Base-by-base conservation (phyloP, 2,888 invertebrate genomes). In the Spisula subtruncata region DNA sequence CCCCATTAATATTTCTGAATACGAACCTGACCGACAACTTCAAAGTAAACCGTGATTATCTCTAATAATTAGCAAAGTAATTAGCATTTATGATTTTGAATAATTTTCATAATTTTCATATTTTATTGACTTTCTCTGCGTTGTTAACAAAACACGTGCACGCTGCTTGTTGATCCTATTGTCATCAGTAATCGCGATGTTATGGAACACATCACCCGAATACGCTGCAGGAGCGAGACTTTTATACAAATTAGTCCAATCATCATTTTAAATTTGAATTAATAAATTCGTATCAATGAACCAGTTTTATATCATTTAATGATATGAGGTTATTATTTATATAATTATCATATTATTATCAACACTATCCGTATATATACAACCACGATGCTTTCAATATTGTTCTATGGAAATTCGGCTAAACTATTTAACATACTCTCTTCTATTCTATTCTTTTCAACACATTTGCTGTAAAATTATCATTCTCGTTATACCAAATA, bases 211-310 rank as follows among this genome's bases (percentile, higher is more conserved):
- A 51, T 6, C 51, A 14, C 41, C 8, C 60, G 25, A 66, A 4
- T 25, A 25, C 60, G 25, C 12, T 66, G 25, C 60, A 66, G 60
- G 60, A 25, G 60, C 25, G 25, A 66, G 60, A 66, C 25, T 25
- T 66, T 25, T 10, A 4, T 66, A 66, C n/a, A 66, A 66, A 25
- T 25, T 25, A 66, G 25, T n/a, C 0, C 60, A 12, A 66, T 66
- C 25, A 66, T 66, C 60, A 8, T 66, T 66, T 66, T 25, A 25
- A 66, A 66, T 66, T 66, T 25, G n/a, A 66, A 66, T 66, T 66
- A 6, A 25, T 66, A 66, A 51, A n/a, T 8, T 66, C 25, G n/a
- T 25, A 66, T 25, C 60, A 25, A 66, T 66, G 25, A 66, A 25
- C 60, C 10, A 66, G 0, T 66, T 66, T 25, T 25, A 66, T 8